These are phyloP conservation scores for Heliconius cydno DNA, from an alignment of 2,888 invertebrate species.

Conservation along the genomic window DNA sequence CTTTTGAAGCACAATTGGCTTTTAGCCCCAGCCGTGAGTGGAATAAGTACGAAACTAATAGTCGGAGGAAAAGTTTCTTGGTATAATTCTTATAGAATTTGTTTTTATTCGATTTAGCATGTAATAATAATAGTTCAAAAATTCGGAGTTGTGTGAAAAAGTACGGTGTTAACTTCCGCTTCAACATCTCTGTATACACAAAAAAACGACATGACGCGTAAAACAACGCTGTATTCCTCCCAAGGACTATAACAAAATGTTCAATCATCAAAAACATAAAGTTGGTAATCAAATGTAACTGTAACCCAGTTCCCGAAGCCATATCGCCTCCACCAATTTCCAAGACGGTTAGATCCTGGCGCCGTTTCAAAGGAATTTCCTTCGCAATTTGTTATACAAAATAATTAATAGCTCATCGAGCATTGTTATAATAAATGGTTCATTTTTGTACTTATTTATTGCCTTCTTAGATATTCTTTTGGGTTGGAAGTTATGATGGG, in stretches of 20 bases:
- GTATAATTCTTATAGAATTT: conserved; percentile 2
- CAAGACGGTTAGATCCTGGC: conserved; percentile 42
- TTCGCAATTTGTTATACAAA: conserved; percentile 39
- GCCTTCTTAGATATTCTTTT: not conserved
- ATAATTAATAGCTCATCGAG: conserved; percentile 40
- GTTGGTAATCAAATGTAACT: conserved; percentile 38
- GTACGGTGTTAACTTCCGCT: not conserved
- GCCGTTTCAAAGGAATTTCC: conserved; percentile 43
- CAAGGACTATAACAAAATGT: not conserved
- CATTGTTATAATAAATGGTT: conserved; percentile 6
- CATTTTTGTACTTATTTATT: not conserved
- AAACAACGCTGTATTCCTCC: not conserved
- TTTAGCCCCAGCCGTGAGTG: conserved; percentile 39
- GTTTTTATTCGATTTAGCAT: not conserved
- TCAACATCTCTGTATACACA: not conserved
- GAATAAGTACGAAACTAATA: conserved; percentile 29
- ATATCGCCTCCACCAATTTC: conserved; percentile 41
- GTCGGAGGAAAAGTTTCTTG: conserved; percentile 6
- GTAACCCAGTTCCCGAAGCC: conserved; percentile 40
- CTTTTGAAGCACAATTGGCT: conserved; percentile 41
- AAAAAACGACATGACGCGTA: not conserved
- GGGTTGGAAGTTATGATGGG: too few relatives aligned
- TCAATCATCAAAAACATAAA: conserved; percentile 25
- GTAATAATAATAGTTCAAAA: not conserved
- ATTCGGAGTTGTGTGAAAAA: too few relatives aligned